A percentile compares a stretch with the other conserved stretches of the same genome.
These are phyloP conservation scores for Pseudococcus viburni DNA, from an alignment of 2,888 invertebrate species.

Conservation along the genomic window DNA sequence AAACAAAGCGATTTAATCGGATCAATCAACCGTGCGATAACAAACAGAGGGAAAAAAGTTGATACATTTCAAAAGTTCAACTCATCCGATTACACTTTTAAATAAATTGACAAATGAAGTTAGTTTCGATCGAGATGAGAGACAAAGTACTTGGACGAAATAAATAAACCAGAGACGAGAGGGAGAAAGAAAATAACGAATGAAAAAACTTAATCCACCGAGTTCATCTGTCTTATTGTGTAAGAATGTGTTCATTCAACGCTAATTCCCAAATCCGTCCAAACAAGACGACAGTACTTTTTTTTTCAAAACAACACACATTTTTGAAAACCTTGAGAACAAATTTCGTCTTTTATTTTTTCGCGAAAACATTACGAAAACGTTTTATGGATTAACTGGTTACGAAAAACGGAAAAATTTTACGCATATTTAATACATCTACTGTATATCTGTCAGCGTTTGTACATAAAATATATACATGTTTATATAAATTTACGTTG, in stretches of 20 bases:
- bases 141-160: background rate
- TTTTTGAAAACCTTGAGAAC: background rate
- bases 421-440: background rate
- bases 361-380: constrained; percentile 48
- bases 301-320: background rate
- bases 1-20: background rate
- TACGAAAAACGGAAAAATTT: background rate
- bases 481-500: constrained; percentile 26
- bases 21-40: too few relatives aligned
- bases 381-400: background rate
- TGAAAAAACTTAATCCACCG: constrained; percentile 22
- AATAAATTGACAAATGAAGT: constrained; percentile 18
- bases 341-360: background rate
- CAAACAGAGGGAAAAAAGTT: background rate
- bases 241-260: constrained; percentile 44
- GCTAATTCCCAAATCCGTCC: constrained; percentile 50
- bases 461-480: constrained; percentile 5
- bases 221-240: constrained; percentile 18
- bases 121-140: background rate
- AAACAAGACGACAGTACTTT: constrained; percentile 23
- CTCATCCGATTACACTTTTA: background rate
- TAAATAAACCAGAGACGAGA: background rate
- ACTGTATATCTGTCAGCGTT: background rate
- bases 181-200: background rate
- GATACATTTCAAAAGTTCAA: background rate